Evolutionary conservation across 1,140 invertebrate species (phyloP), one percentile per base, ranked within the genome.

Genomic region (Drosophila teissieri): DNA sequence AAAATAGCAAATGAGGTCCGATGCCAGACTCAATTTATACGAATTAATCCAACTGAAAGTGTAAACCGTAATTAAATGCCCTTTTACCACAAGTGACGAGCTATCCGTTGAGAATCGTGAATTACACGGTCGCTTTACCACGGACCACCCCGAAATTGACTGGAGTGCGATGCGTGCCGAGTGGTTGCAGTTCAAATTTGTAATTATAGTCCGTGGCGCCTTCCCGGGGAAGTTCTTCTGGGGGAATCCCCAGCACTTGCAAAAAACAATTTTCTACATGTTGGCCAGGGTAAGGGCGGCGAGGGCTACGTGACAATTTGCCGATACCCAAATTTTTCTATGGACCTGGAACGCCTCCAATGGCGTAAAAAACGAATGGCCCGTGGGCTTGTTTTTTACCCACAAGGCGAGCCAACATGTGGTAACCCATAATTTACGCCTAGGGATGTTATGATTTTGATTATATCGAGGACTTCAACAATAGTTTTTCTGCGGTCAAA

Each of bases 111-210:
- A 82, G 86, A 88, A 88, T 80, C 88, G 84, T 83, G 60, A 80
- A 88, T 88, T 88, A 88, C 80, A 88, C 84, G 83, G 65, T 88
- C 83, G 83, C 79, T 88, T 88, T 89, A 77, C 83, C 83, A 88
- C 79, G 70, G 84, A 58, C 83, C 79, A 88, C 83, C 83, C 83
- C 62, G 70, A 69, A 64, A 51, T 53, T 54, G 58, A 72, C 69
- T 79, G 64, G 70, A 77, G 75, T 57, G 70, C 74, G 60, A 80
- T 72, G 56, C 55, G 51, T 53, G 61, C 63, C 48, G 49, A 88
- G 83, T 88, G 83, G 83, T 89, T 89, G 84, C 63, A 83, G 80
- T 73, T 79, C 68, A 42, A 88, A 88, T 83, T 88, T 88, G 75
- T 88, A 88, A 88, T 88, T 88, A 88, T 84, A 82, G 76, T 83